Evolutionary conservation across 2,888 invertebrate genomes (phyloP).

Genomic region (Desoria tigrina): DNA sequence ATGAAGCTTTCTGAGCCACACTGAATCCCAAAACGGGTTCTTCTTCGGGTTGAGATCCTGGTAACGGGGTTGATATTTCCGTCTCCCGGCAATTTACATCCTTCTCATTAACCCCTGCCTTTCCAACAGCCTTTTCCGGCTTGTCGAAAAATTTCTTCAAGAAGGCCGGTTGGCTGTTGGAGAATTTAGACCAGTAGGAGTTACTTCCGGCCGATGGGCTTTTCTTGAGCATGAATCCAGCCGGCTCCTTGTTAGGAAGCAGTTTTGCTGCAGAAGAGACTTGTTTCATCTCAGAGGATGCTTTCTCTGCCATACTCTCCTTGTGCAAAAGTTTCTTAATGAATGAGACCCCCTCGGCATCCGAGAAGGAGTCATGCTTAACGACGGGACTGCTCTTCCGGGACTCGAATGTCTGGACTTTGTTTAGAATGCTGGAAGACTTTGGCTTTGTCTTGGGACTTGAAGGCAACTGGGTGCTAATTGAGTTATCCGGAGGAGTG

Average conservation of each 20-base stretch:
- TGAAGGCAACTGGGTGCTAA: constrained; percentile 25
- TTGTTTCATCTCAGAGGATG: constrained; percentile 13
- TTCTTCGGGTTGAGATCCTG: constrained; percentile 10
- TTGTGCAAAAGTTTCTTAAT: constrained; percentile 49
- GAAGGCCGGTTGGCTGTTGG: constrained; percentile 47
- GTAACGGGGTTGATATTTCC: neutral
- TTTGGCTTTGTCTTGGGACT: constrained; percentile 19
- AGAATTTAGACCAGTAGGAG: constrained; percentile 50
- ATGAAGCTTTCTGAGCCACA: constrained; percentile 52
- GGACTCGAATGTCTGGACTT: constrained; percentile 16
- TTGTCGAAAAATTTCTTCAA: constrained; percentile 48
- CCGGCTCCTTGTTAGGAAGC: constrained; percentile 8
- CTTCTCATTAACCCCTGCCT: neutral
- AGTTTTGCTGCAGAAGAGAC: neutral
- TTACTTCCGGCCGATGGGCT: constrained; percentile 51
- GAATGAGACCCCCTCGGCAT: constrained; percentile 50
- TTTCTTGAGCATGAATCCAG: constrained; percentile 46
- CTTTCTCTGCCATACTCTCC: constrained; percentile 39
- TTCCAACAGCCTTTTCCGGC: constrained; percentile 9
- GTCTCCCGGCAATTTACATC: neutral
- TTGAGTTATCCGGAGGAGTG: constrained; percentile 12
- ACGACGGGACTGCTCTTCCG: constrained; percentile 36
- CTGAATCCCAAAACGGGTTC: constrained; percentile 45
- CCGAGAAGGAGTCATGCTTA: constrained; percentile 46
- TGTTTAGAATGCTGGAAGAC: constrained; percentile 7